These are phyloP conservation scores for Hippopotamus amphibius DNA, from an alignment of 2,113 vertebrate genomes.

Conservation along the genomic window DNA sequence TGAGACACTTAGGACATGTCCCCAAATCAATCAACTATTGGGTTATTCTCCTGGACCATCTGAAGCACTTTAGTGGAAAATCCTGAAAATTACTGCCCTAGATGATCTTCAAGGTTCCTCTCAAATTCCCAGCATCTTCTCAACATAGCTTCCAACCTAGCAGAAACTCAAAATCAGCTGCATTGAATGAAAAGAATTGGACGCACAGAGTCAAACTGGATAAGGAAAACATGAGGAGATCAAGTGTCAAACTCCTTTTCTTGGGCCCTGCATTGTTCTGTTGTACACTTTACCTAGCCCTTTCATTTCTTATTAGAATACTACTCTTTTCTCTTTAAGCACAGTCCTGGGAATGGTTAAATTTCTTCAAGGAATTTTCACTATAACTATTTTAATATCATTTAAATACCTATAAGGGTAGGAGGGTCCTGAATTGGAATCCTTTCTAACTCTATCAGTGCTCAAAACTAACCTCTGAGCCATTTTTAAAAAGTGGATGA, in stretches of 20 bases:
- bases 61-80: not conserved
- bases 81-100: conserved; percentile 8
- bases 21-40: not conserved
- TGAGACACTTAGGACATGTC: not conserved
- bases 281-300: not conserved
- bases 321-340: not conserved
- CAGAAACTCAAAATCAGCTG: conserved; percentile 39
- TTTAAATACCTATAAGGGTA: not conserved
- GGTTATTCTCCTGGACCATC: not conserved
- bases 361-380: conserved; percentile 39
- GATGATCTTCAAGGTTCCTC: not conserved
- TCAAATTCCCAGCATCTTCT: conserved; percentile 43
- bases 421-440: not conserved
- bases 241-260: not conserved
- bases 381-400: not conserved
- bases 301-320: conserved; percentile 5
- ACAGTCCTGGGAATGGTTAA: not conserved
- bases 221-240: not conserved
- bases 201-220: not conserved
- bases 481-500: not conserved
- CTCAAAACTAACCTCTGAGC: not conserved
- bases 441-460: not conserved
- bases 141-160: not conserved
- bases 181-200: not conserved
- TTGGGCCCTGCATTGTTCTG: not conserved